Evolutionary conservation across 2,113 vertebrate species (phyloP), one percentile per base, ranked within the genome.

Genomic region (Zingel zingel): DNA sequence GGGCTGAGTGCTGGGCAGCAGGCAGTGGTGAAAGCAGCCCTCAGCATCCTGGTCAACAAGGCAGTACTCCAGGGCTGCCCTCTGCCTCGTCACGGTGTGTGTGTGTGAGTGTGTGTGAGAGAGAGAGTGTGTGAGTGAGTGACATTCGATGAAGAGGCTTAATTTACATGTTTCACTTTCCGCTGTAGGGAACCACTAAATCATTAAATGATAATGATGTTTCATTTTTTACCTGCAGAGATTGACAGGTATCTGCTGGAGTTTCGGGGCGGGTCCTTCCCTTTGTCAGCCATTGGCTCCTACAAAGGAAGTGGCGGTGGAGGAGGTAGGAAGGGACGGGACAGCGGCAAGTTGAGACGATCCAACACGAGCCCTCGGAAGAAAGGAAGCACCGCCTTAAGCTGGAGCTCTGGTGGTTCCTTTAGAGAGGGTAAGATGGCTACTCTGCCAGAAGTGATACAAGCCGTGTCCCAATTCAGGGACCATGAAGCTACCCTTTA

Each of bases 41-140:
- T 99, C 91, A 98, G 97, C 91, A 98, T 99, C 94, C 90, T 99
- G 91, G 94, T 99, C 74, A 98, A 98, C 89, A 98, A 99, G 93
- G 97, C 98, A 2, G 94, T 99, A 74, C 91, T 98, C 61, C 96
- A 95, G 51, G 97, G 96, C 88, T 99, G 98, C 88, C 97, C 97
- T 51, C 96, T 99, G 61, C 94, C 96, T 54, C 96, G 95, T 86
- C 90, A 96, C 94, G 98, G 98, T 99, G 82, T 0, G 75, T 73
- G 66, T 57, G 39, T 43, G 39, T 10, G 39, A 11, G 9, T 43
- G 39, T 43, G 39, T 43, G 39, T 43, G 39, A n/a, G n/a, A n/a
- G n/a, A n/a, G n/a, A n/a, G n/a, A n/a, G 36, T 39, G 36, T 39
- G 39, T 39, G 39, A 11, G 39, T 43, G 39, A 2, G 9, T 11